These are phyloP conservation scores for Sialis lutaria DNA, from an alignment of 2,888 invertebrate genomes.

Conservation along the genomic window DNA sequence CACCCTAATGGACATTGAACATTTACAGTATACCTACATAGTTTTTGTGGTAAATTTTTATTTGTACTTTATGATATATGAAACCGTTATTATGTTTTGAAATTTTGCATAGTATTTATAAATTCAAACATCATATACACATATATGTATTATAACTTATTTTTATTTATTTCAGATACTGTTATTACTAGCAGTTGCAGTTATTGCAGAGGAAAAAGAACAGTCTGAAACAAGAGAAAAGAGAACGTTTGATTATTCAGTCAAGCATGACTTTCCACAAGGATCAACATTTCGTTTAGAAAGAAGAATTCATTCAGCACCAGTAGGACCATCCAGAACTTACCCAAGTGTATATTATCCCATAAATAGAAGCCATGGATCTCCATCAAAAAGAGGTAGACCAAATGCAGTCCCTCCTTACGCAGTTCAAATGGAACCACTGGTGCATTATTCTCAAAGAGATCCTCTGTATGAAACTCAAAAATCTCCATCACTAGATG, in stretches of 20 bases:
- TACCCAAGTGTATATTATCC: background rate
- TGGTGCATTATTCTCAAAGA: conserved; percentile 61
- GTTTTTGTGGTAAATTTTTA: too few relatives aligned
- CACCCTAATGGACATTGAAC: too few relatives aligned
- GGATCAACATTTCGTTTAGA: conserved; percentile 34
- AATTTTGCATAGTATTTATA: too few relatives aligned
- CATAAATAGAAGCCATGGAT: background rate
- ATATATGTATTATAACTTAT: too few relatives aligned
- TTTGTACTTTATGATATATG: too few relatives aligned
- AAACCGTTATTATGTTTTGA: too few relatives aligned
- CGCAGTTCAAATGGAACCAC: conserved; percentile 65
- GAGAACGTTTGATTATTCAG: conserved; percentile 38
- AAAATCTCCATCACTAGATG: conserved; percentile 21
- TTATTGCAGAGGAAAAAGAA: conserved; percentile 28
- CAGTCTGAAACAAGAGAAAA: conserved; percentile 21
- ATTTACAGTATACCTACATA: too few relatives aligned
- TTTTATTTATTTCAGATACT: conserved; percentile 15
- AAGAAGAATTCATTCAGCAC: conserved; percentile 33
- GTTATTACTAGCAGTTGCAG: conserved; percentile 35
- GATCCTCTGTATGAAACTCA: conserved; percentile 55
- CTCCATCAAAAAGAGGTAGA: background rate
- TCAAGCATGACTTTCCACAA: conserved; percentile 37
- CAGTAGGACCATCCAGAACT: conserved; percentile 11
- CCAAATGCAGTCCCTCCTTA: conserved; percentile 35
- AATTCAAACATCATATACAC: too few relatives aligned